Base-by-base conservation (phyloP, 2,113 vertebrate genomes). In the Bostrychus sinensis region DNA sequence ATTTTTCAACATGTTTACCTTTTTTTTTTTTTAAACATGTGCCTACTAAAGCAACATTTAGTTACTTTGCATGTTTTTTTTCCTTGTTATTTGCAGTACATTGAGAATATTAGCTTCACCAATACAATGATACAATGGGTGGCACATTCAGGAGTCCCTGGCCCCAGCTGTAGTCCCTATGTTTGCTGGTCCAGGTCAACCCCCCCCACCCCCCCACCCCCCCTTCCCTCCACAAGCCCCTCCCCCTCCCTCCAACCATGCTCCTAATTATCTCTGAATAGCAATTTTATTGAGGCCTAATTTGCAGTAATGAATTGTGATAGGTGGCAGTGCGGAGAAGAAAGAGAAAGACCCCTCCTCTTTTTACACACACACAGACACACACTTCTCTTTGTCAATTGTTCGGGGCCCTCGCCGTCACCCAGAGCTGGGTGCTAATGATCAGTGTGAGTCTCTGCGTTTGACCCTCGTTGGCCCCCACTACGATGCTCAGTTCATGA, bases 221-320 rank as follows among this genome's bases (percentile, higher is more conserved):
- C 32, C 41, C 36, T 42, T 13, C 11, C 34, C 61, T 38, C 57
- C 17, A 30, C 46, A 16, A 13, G 46, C 14, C 14, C n/a, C 20
- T 17, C 23, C 25, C 59, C 32, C 65, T 48, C 23, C 20, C 70
- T 61, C 85, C 70, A 67, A 56, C 0, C 62, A 1, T 41, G 43
- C 88, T 79, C 85, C 89, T 95, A 94, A 94, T 94, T 95, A 93
- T 93, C 92, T 92, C 90, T 93, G 93, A 95, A 93, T 94, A 92
- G 88, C 88, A 94, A 92, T 92, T 92, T 91, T 92, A 93, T 91
- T 91, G 91, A 93, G 93, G 87, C 87, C 93, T 94, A 92, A 93
- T 93, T 94, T 94, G 92, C 87, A 91, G 90, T 93, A 94, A 94
- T 93, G 91, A 91, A 92, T 90, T 92, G 91, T 94, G 91, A 94